Base-by-base conservation (phyloP, 1,140 invertebrate species). In the Oryctes rhinoceros region DNA sequence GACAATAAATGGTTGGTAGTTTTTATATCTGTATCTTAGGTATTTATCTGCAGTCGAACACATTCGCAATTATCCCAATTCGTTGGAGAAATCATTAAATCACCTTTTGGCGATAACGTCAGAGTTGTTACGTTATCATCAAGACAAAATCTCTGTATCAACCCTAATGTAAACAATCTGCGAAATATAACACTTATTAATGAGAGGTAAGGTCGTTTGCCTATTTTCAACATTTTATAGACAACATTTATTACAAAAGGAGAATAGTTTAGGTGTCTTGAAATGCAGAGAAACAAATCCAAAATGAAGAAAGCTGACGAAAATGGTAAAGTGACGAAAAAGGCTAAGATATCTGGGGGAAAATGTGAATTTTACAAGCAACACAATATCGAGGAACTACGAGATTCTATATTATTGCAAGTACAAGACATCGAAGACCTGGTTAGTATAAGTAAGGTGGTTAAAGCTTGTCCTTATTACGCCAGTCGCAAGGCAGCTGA, bases 1-100 rank as follows among this genome's bases (percentile, higher is more conserved):
- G 9, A 44, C 3, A 10, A 44, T 44, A 10, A 5, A 10, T 10
- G 39, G 9, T 44, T 1, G 9, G 0, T 44, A 44, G 39, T 10
- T 44, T 44, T 44, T 44, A 10, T 44, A 44, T 20, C 0, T 76
- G 10, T 76, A 18, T 76, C 18, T 39, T 76, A 98, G 93, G 94
- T 99, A 81, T 97, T 94, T 85, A 98, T 96, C 89, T 97, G 96
- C 84, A 98, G 97, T 82, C 91, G 98, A 87, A 99, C 98, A 44
- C 98, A 99, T 89, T 99, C 97, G 9, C 98, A 99, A 87, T 88
- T 99, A 35, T 92, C 95, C 2, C 98, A 99, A 87, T 97, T 99
- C 90, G 92, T 99, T 37, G 91, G 92, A 77, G 98, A 99, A 91
- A 90, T 99, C 0, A 93, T 95, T 82, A 94, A 93, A 85, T 98